Conservation (phyloP, 1,140 invertebrate species). For the Aphis craccivora region DNA sequence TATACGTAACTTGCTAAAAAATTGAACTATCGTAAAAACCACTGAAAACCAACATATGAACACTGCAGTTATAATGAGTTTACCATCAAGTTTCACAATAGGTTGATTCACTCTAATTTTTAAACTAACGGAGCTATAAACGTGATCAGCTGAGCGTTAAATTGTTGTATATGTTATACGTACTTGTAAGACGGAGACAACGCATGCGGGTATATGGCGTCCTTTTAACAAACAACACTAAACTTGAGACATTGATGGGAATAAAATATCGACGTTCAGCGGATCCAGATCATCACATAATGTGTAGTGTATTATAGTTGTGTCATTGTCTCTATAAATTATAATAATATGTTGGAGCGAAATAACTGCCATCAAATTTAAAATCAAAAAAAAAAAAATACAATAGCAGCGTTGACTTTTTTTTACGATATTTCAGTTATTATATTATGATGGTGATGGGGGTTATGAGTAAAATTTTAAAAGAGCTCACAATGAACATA, state of each 20-base stretch:
- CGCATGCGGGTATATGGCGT: too few species aligned
- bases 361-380: neutral
- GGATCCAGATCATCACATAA: neutral
- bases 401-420: neutral
- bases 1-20: too few species aligned
- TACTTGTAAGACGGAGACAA: too few species aligned
- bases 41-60: too few species aligned
- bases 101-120: too few species aligned
- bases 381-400: neutral
- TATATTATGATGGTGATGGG: neutral
- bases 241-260: neutral
- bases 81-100: too few species aligned
- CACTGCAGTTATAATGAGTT: too few species aligned
- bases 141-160: too few species aligned
- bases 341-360: neutral
- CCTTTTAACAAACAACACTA: neutral
- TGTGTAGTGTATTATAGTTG: neutral
- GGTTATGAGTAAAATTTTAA: neutral
- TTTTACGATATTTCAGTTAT: neutral
- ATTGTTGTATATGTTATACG: too few species aligned
- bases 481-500: neutral
- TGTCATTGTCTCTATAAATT: neutral
- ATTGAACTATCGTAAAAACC: too few species aligned
- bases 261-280: neutral
- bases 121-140: too few species aligned